Evolutionary conservation across 2,113 vertebrate genomes (phyloP).

Genomic region (Setophaga kirtlandii): DNA sequence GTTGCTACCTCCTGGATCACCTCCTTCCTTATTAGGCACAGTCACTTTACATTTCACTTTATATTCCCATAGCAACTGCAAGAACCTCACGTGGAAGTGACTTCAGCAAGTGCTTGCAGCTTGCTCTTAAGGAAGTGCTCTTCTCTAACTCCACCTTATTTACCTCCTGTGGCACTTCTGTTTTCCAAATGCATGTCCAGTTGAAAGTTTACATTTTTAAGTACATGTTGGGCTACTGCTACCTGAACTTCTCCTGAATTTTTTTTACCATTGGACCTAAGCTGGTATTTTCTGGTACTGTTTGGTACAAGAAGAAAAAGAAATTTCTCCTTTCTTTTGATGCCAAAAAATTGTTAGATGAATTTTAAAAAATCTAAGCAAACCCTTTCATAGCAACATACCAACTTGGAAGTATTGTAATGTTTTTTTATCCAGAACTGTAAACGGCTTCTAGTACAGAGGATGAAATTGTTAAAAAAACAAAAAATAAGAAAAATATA

Average conservation of each 20-base stretch:
- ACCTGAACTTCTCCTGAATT: not conserved
- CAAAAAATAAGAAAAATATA: no score
- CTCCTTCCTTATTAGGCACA: not conserved
- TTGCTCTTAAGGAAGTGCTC: not conserved
- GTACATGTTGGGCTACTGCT: not conserved
- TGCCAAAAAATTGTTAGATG: not conserved
- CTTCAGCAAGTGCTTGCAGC: not conserved
- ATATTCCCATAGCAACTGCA: constrained; percentile 21
- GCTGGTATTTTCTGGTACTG: not conserved
- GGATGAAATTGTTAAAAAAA: not conserved
- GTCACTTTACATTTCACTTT: not conserved
- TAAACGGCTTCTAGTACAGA: not conserved
- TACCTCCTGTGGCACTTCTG: not conserved
- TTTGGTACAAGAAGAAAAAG: not conserved
- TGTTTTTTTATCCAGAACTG: not conserved
- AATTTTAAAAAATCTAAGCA: not conserved
- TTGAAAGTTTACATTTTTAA: not conserved
- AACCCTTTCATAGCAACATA: not conserved
- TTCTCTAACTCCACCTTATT: not conserved
- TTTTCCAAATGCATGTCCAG: not conserved
- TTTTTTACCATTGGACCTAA: not conserved
- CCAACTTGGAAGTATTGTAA: not conserved
- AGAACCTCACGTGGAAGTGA: not conserved
- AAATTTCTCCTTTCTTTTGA: not conserved
- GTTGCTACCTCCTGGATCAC: not conserved